These are phyloP conservation scores for Sycophaga agraensis DNA, from an alignment of 1,140 invertebrate genomes.

Conservation along the genomic window DNA sequence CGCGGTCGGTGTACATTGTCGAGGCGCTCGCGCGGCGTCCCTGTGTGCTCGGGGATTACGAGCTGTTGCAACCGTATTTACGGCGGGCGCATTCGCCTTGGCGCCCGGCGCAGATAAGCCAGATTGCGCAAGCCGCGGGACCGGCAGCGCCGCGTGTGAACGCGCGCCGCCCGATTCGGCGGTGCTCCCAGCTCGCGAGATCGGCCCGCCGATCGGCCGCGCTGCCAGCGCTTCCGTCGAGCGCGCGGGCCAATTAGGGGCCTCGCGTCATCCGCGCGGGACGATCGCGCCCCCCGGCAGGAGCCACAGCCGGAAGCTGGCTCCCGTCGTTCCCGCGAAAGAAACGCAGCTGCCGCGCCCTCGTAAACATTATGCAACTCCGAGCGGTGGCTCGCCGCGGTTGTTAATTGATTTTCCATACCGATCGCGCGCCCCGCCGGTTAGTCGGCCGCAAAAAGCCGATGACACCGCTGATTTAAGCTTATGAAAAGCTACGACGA, in stretches of 20 bases:
- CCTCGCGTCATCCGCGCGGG: no score
- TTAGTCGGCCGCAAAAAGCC: not conserved
- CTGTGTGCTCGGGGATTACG: constrained; percentile 33
- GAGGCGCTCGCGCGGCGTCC: not conserved
- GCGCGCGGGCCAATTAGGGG: not conserved
- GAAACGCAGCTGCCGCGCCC: no score
- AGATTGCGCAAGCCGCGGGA: not conserved
- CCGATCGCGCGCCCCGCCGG: not conserved
- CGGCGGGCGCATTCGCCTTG: constrained; percentile 15
- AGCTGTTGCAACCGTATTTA: constrained; percentile 40
- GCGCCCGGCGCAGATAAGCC: constrained; percentile 5
- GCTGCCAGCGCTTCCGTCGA: not conserved
- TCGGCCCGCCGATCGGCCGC: not conserved
- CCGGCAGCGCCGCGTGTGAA: no score
- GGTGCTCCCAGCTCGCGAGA: no score
- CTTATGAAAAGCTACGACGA: not conserved
- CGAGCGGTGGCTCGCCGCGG: not conserved
- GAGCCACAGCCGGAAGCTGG: no score
- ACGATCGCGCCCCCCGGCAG: no score
- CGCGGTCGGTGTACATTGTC: no score
- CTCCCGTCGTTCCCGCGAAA: no score
- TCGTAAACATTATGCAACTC: constrained; percentile 6
- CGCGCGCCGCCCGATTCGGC: no score
- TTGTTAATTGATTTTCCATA: constrained; percentile 20
- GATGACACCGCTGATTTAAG: not conserved